Base-by-base conservation (phyloP, 2,888 invertebrate genomes). In the Petrolisthes cinctipes region DNA sequence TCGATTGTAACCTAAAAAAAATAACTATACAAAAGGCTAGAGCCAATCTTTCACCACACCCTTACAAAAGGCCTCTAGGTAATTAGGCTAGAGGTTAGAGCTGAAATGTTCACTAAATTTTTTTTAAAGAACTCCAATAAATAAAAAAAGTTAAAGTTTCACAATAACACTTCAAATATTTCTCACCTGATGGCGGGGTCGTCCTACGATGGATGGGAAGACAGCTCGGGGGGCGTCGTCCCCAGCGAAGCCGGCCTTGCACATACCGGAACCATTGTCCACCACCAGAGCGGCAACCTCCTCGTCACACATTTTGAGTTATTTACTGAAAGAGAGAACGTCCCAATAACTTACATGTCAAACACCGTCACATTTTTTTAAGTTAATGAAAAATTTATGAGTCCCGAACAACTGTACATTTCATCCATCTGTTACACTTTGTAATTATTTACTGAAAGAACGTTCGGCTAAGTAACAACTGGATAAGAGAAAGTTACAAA, bases 241-340 rank as follows among this genome's bases (percentile, higher is more conserved):
- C 91, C 96, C 97, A 92, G 97, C 96, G 94, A 97, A 97, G 92
- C 97, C 97, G 94, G 97, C 97, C 93, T 97, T 97, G 95, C 97
- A 97, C 97, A 97, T 97, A 93, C 96, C 96, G 92, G 97, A 97
- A 90, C 98, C 98, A 94, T 96, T 95, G 94, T 98, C 97, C 68
- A 94, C 93, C 82, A 94, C 94, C 88, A 94, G 92, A 89, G 94
- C 93, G 82, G 97, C 97, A 95, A 97, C 97, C 94, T 98, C 97
- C 94, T 98, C 97, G 95, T 98, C 97, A 95, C 97, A 97, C 97
- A 97, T 96, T 84, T 86, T 83, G 83, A 85, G 66, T 84, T 84
- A 78, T 85, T 75, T 85, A 84, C 85, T 84, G 23, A 84, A 86
- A 79, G 53, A 23, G 73, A 83, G 61, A 61, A 51, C 1, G 9